Evolutionary conservation across 2,888 invertebrate species (phyloP).

Genomic region (Synanthedon myopaeformis): DNA sequence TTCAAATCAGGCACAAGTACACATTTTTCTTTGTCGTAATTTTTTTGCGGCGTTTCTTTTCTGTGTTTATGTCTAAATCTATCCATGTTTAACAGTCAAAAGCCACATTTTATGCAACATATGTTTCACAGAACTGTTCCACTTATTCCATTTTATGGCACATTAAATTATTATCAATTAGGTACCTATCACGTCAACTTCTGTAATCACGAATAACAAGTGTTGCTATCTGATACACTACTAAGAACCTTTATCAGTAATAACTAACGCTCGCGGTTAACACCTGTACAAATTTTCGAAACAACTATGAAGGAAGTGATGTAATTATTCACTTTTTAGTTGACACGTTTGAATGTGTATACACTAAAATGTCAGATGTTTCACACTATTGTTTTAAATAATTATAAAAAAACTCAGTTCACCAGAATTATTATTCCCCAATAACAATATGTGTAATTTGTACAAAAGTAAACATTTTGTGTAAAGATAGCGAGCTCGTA

Average conservation of each 20-base stretch:
- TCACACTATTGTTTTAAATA: no score
- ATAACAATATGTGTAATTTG: not conserved
- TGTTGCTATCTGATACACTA: slow-evolving; percentile 5
- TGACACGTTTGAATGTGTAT: not conserved
- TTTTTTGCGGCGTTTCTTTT: slow-evolving; percentile 36
- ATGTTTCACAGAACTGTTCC: not conserved
- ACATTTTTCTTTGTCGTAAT: slow-evolving; percentile 33
- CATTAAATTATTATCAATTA: slow-evolving; percentile 5
- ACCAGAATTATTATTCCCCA: not conserved
- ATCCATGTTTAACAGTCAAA: slow-evolving; percentile 31
- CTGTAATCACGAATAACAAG: slow-evolving; percentile 9
- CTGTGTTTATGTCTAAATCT: slow-evolving; percentile 39
- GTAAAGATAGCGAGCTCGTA: slow-evolving; percentile 13
- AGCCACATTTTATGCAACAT: no score
- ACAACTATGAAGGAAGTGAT: not conserved
- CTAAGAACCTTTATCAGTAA: slow-evolving; percentile 27
- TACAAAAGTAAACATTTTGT: slow-evolving; percentile 23
- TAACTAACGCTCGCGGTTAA: slow-evolving; percentile 22
- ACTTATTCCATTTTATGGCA: not conserved
- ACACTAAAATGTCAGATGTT: no score
- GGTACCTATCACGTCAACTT: slow-evolving; percentile 6
- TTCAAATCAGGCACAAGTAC: slow-evolving; percentile 43
- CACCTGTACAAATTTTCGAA: slow-evolving; percentile 48
- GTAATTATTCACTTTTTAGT: not conserved
- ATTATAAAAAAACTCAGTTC: no score